phyloP scores from a whole-genome alignment of 1,140 invertebrate species.

The Ptiloglossa arizonensis region DNA sequence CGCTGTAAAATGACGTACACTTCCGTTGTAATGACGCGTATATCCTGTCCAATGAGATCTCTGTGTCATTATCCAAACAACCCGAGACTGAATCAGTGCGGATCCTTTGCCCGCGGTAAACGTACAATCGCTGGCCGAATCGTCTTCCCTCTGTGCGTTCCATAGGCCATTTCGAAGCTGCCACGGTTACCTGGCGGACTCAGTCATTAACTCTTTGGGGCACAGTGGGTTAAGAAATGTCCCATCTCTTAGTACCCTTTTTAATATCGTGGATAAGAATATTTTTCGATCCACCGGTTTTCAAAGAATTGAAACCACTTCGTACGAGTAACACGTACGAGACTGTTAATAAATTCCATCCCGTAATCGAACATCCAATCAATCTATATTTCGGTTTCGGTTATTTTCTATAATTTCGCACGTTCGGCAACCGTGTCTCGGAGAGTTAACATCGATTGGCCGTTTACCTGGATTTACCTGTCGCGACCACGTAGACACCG shows the following conservation, averaged over 20 bases:
- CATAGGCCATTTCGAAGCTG: background rate
- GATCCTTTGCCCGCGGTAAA: background rate
- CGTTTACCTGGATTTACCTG: slow-evolving; percentile 48
- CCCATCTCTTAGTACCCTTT: no score
- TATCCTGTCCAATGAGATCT: background rate
- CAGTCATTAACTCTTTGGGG: no score
- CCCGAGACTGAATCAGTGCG: background rate
- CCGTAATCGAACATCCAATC: no score
- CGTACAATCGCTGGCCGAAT: background rate
- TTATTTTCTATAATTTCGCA: no score
- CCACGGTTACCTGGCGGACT: background rate
- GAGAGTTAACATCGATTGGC: slow-evolving; percentile 2
- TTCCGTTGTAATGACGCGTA: background rate
- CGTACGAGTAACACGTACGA: no score
- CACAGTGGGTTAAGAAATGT: no score
- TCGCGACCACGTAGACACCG: background rate
- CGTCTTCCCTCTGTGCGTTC: background rate
- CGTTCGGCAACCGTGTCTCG: no score
- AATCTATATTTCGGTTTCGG: no score
- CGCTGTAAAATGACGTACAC: background rate
- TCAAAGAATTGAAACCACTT: no score
- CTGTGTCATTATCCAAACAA: background rate
- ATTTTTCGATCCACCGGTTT: no score
- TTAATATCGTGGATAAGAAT: no score
- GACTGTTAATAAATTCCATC: no score